These are phyloP conservation scores for Monochamus saltuarius DNA, from an alignment of 1,140 invertebrate genomes.

Conservation along the genomic window DNA sequence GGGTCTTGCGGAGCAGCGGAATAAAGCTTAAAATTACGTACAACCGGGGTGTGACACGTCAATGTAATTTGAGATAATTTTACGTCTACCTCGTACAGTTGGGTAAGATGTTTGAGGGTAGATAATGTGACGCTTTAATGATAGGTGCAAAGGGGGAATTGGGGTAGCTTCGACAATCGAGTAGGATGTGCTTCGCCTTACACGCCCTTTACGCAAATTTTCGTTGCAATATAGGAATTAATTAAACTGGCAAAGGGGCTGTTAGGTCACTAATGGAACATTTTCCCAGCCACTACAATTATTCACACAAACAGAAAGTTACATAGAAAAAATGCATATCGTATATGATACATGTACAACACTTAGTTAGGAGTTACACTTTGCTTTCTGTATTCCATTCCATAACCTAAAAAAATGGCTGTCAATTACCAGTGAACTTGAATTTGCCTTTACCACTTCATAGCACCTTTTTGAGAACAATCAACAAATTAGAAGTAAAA, in stretches of 20 bases:
- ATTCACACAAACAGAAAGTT: too few species aligned
- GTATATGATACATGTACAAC: too few species aligned
- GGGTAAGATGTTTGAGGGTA: conserved; percentile 42
- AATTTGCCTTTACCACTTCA: too few species aligned
- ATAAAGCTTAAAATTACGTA: conserved; percentile 14
- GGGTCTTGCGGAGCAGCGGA: conserved; percentile 16
- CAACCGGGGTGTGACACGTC: conserved; percentile 21
- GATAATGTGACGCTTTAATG: conserved; percentile 32
- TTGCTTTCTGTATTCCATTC: too few species aligned
- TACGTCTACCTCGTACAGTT: conserved; percentile 44
- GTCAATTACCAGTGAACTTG: too few species aligned
- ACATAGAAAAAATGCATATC: too few species aligned
- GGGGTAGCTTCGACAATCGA: conserved; percentile 25
- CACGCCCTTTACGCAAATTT: conserved; percentile 22
- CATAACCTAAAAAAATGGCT: too few species aligned
- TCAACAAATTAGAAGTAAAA: too few species aligned
- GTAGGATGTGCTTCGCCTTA: conserved; percentile 20
- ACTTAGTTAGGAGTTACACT: too few species aligned
- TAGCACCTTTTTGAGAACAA: too few species aligned
- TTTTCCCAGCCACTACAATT: too few species aligned
- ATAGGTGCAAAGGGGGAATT: conserved; percentile 35
- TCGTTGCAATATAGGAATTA: conserved; percentile 17
- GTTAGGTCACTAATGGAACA: too few species aligned
- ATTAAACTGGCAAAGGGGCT: conserved; percentile 6
- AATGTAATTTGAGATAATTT: conserved; percentile 48